These are phyloP conservation scores for Sepiola atlantica DNA, from an alignment of 2,888 invertebrate species.

Conservation along the genomic window DNA sequence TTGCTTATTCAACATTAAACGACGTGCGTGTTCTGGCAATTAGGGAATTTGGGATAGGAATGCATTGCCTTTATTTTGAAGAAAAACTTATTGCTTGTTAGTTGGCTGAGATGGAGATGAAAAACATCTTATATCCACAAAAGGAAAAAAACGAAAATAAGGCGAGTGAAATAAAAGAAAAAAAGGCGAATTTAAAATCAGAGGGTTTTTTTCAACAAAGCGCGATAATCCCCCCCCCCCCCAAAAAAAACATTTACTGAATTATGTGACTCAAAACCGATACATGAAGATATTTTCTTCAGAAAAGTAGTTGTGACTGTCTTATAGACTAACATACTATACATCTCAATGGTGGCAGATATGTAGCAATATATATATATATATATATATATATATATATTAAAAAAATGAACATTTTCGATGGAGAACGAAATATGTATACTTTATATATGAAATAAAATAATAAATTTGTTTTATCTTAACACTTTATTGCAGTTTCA, in stretches of 20 bases:
- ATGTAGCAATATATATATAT: too few relatives aligned
- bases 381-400: too few relatives aligned
- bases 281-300: not conserved
- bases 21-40: not conserved
- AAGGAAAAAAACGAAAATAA: not conserved
- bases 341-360: too few relatives aligned
- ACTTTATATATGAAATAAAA: too few relatives aligned
- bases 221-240: not conserved
- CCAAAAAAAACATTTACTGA: not conserved
- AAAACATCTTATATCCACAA: not conserved
- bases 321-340: too few relatives aligned
- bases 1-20: not conserved
- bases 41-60: not conserved
- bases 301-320: too few relatives aligned
- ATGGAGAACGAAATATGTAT: too few relatives aligned
- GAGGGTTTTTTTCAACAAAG: not conserved
- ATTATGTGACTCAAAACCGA: not conserved
- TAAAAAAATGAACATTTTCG: too few relatives aligned
- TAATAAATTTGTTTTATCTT: too few relatives aligned
- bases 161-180: not conserved
- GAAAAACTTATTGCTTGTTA: conserved; percentile 9
- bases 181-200: not conserved
- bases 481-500: too few relatives aligned
- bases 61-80: not conserved
- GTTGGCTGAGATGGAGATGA: not conserved